These are phyloP conservation scores for Periophthalmodon schlosseri DNA, from an alignment of 2,113 vertebrate species.

Conservation along the genomic window DNA sequence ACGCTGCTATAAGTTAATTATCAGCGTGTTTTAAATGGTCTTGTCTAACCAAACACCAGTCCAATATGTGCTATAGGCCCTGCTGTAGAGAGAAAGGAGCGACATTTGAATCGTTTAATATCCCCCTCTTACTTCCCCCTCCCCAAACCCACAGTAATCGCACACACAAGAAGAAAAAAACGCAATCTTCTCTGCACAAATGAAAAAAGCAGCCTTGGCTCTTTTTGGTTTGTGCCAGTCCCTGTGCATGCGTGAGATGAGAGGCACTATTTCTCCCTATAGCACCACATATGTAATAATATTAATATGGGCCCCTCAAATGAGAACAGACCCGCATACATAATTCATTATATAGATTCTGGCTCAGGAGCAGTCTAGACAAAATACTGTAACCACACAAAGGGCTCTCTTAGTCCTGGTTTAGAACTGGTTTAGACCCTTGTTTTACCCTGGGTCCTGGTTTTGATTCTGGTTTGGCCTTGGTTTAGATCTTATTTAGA, in stretches of 20 bases:
- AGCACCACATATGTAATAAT: slow-evolving; percentile 74
- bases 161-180: slow-evolving; percentile 51
- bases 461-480: not conserved
- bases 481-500: not conserved
- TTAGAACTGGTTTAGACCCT: not conserved
- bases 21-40: slow-evolving; percentile 62
- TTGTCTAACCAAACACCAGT: slow-evolving; percentile 55
- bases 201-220: slow-evolving; percentile 67
- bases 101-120: slow-evolving; percentile 72
- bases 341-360: slow-evolving; percentile 78
- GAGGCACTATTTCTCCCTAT: slow-evolving; percentile 35
- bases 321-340: slow-evolving; percentile 73
- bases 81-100: slow-evolving; percentile 46
- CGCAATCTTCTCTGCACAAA: slow-evolving; percentile 71
- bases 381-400: slow-evolving; percentile 30
- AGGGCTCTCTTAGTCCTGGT: slow-evolving; percentile 22
- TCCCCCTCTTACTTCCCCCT: slow-evolving; percentile 56
- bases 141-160: slow-evolving; percentile 59
- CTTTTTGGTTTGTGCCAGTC: slow-evolving; percentile 43
- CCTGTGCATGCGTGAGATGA: slow-evolving; percentile 22
- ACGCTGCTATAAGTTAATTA: slow-evolving; percentile 64
- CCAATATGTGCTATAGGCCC: slow-evolving; percentile 44
- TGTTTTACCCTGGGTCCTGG: not conserved
- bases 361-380: slow-evolving; percentile 70
- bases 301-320: slow-evolving; percentile 76